Conservation (phyloP, 2,797 vertebrate genomes). For the Myotis pilosus region DNA sequence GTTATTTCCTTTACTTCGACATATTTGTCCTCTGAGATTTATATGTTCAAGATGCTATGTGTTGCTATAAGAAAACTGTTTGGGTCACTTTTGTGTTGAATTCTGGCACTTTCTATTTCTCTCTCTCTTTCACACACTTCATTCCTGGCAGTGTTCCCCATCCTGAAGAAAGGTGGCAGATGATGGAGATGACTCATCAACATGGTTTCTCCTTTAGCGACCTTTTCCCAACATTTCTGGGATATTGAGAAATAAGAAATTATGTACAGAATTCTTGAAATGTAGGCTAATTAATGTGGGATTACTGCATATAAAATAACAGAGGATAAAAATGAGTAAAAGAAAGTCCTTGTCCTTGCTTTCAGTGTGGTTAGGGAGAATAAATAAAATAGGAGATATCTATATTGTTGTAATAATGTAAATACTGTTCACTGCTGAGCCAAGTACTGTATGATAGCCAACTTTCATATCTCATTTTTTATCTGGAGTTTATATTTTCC, state of each 20-base stretch:
- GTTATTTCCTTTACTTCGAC: neutral
- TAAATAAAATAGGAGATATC: neutral
- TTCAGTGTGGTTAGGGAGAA: neutral
- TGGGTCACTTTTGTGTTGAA: neutral
- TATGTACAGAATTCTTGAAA: neutral
- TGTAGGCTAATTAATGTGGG: neutral
- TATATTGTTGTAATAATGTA: neutral
- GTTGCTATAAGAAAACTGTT: neutral
- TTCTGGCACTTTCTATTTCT: neutral
- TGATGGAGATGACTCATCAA: neutral
- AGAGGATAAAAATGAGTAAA: neutral
- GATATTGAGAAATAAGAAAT: conserved; percentile 21
- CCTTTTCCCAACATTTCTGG: neutral
- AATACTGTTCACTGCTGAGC: neutral
- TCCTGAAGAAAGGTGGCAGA: neutral
- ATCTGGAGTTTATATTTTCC: neutral
- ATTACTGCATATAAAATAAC: neutral
- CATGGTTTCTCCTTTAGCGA: neutral
- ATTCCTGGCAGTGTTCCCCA: neutral
- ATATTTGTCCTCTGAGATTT: neutral
- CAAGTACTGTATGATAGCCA: neutral
- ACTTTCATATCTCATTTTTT: neutral
- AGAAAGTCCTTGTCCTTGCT: neutral
- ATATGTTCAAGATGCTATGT: neutral
- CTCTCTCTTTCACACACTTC: neutral